phyloP scores from a whole-genome alignment of 2,113 vertebrate genomes.

The Leiothrix lutea region DNA sequence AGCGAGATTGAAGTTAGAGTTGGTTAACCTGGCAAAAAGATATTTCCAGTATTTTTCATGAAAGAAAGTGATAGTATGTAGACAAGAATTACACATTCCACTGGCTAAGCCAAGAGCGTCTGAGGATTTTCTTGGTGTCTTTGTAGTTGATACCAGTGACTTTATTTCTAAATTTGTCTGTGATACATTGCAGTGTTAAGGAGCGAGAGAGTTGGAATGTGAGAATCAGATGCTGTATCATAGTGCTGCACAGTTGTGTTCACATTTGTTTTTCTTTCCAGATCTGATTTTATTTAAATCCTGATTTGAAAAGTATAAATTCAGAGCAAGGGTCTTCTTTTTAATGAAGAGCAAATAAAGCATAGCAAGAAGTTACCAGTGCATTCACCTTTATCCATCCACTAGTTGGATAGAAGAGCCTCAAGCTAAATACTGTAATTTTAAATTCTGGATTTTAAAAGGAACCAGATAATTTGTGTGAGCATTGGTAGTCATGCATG shows the following conservation, averaged over 20 bases:
- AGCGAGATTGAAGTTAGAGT: slow-evolving; percentile 7
- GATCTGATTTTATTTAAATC: neutral
- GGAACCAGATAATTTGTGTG: neutral
- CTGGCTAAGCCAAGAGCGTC: neutral
- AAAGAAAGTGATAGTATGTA: neutral
- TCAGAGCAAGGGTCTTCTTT: neutral
- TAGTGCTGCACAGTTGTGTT: neutral
- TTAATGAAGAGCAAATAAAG: neutral
- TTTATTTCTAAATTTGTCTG: neutral
- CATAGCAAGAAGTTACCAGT: neutral
- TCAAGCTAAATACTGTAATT: neutral
- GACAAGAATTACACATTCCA: neutral
- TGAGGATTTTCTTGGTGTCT: slow-evolving; percentile 1
- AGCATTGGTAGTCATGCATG: slow-evolving; percentile 22
- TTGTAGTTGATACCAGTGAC: neutral
- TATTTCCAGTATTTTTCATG: slow-evolving; percentile 21
- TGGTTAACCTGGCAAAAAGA: slow-evolving; percentile 52
- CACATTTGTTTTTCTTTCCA: neutral
- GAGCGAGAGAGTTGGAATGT: neutral
- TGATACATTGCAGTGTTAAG: neutral
- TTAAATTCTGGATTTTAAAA: neutral
- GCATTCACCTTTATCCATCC: neutral
- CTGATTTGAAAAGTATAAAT: neutral
- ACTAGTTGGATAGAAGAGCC: neutral
- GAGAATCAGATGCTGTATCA: neutral